These are phyloP conservation scores for Drosophila yooni DNA, from an alignment of 2,888 invertebrate genomes.

Conservation along the genomic window DNA sequence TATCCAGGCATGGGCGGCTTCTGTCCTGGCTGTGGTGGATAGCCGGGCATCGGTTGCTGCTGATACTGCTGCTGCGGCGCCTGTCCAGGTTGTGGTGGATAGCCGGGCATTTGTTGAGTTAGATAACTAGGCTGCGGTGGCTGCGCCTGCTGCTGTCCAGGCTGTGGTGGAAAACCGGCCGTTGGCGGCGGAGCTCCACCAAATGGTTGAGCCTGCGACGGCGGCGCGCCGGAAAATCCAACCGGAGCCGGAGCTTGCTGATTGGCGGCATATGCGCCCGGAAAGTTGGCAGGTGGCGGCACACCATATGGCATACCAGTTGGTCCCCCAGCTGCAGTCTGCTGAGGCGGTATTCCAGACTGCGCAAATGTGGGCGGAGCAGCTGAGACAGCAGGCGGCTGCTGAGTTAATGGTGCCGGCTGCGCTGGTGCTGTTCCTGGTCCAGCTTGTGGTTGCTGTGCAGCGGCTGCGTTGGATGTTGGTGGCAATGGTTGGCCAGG, in stretches of 20 bases:
- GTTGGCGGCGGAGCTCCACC: slow-evolving; percentile 36
- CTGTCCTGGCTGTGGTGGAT: slow-evolving; percentile 63
- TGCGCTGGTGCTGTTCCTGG: slow-evolving; percentile 4
- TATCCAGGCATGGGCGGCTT: slow-evolving; percentile 30
- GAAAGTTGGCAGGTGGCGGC: slow-evolving; percentile 51
- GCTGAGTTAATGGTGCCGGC: slow-evolving; percentile 20
- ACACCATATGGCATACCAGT: slow-evolving; percentile 49
- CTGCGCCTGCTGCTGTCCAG: slow-evolving; percentile 49
- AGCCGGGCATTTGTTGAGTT: slow-evolving; percentile 62
- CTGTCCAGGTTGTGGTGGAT: slow-evolving; percentile 71
- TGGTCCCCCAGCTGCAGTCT: slow-evolving; percentile 38
- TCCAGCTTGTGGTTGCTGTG: slow-evolving; percentile 16
- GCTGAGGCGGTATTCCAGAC: slow-evolving; percentile 29
- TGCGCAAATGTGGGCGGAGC: slow-evolving; percentile 23
- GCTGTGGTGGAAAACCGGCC: slow-evolving; percentile 61
- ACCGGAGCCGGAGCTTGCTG: slow-evolving; percentile 23
- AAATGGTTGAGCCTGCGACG: slow-evolving; percentile 37
- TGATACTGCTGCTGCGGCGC: slow-evolving; percentile 6
- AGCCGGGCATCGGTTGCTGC: slow-evolving; percentile 53
- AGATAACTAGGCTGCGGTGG: slow-evolving; percentile 41
- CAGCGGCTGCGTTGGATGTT: slow-evolving; percentile 22
- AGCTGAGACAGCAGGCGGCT: slow-evolving; percentile 6
- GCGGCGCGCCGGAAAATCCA: slow-evolving; percentile 39
- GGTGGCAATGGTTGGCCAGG: slow-evolving; percentile 42
- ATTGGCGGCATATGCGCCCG: slow-evolving; percentile 32